Evolutionary conservation across 2,797 vertebrate species (phyloP).

Genomic region (Capromys pilorides): DNA sequence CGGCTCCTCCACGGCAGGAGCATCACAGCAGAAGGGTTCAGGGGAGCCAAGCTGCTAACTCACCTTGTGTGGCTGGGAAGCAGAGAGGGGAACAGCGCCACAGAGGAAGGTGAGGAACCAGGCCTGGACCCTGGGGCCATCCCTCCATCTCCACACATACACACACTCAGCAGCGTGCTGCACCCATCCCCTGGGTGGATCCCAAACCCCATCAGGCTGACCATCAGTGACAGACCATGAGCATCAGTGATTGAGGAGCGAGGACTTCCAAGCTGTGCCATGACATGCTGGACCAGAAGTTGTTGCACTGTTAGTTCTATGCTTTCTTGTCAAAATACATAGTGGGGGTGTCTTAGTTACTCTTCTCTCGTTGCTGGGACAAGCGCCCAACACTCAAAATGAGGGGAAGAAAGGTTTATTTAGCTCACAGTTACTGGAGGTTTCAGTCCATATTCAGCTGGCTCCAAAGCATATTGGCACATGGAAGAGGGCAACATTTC

Average conservation of each 20-base stretch:
- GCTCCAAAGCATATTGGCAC: too few relatives aligned
- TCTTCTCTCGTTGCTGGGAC: too few relatives aligned
- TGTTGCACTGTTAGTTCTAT: background rate
- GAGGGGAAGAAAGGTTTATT: too few relatives aligned
- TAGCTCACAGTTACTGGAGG: too few relatives aligned
- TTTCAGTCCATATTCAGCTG: too few relatives aligned
- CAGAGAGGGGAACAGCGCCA: background rate
- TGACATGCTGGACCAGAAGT: background rate
- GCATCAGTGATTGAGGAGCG: background rate
- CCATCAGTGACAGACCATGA: too few relatives aligned
- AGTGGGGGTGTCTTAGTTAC: too few relatives aligned
- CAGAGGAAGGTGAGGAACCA: background rate
- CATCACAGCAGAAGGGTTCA: background rate
- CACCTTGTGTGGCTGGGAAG: background rate
- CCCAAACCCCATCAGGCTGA: background rate
- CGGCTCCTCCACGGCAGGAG: background rate
- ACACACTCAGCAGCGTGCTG: background rate
- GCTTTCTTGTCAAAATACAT: background rate
- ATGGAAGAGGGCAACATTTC: too few relatives aligned
- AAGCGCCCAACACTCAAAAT: too few relatives aligned
- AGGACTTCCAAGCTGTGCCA: background rate
- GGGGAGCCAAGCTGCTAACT: background rate
- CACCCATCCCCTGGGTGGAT: too few relatives aligned
- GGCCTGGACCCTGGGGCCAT: background rate
- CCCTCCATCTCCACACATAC: accelerated